These are phyloP conservation scores for Pararge aegeria DNA, from an alignment of 1,140 invertebrate species.

Conservation along the genomic window DNA sequence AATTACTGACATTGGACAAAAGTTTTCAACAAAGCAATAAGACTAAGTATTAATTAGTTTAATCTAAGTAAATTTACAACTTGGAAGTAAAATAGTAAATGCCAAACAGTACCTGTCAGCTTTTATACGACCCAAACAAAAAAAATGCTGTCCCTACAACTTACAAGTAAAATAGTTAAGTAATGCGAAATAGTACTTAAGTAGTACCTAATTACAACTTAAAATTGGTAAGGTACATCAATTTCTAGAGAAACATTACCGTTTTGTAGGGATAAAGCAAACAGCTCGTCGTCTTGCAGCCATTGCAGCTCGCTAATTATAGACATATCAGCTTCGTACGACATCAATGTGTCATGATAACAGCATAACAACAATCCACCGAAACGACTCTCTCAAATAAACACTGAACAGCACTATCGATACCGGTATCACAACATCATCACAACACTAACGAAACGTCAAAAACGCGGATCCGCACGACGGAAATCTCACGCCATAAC, in stretches of 20 bases:
- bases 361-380: slow-evolving; percentile 58
- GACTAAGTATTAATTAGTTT: no score
- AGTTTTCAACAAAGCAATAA: no score
- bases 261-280: slow-evolving; percentile 72
- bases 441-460: slow-evolving; percentile 64
- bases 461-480: slow-evolving; percentile 16
- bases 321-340: slow-evolving; percentile 75
- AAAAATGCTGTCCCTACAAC: no score
- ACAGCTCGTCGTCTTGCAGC: slow-evolving; percentile 73
- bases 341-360: slow-evolving; percentile 73
- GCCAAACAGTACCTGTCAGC: no score
- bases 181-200: no score
- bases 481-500: slow-evolving; percentile 43
- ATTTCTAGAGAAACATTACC: slow-evolving; percentile 59
- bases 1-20: no score
- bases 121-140: no score
- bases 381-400: slow-evolving; percentile 33
- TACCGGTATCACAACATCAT: slow-evolving; percentile 37
- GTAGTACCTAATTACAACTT: no score
- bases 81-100: no score
- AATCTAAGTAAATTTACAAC: no score
- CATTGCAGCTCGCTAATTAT: slow-evolving; percentile 75
- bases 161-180: no score
- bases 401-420: slow-evolving; percentile 49
- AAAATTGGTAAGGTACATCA: no score